phyloP scores from a whole-genome alignment of 2,888 invertebrate genomes.

The Nemurella pictetii region DNA sequence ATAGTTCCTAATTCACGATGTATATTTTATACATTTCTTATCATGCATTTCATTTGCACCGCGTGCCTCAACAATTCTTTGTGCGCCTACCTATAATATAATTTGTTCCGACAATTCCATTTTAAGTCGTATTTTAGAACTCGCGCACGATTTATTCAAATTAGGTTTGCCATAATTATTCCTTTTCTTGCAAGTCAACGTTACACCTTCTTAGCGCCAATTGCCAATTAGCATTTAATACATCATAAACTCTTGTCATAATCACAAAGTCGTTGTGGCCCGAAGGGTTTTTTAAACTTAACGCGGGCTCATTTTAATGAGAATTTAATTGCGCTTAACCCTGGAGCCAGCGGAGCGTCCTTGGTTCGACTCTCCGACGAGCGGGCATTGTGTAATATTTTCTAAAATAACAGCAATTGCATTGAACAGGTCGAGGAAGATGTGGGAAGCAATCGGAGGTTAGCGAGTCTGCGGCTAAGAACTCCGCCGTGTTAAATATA shows the following conservation, averaged over 20 bases:
- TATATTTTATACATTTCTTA: too few relatives aligned
- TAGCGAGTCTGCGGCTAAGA: not conserved
- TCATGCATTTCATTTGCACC: too few relatives aligned
- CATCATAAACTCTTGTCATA: not conserved
- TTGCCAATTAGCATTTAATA: not conserved
- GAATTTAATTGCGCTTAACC: conserved; percentile 9
- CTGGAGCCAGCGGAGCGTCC: not conserved
- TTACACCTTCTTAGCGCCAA: not conserved
- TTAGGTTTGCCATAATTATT: not conserved
- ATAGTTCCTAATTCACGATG: not conserved
- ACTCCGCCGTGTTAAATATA: not conserved
- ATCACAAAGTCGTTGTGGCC: not conserved
- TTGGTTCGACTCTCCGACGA: not conserved
- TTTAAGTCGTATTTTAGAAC: not conserved
- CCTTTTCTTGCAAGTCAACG: not conserved
- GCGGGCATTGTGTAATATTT: not conserved
- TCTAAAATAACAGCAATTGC: not conserved
- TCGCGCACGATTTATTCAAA: not conserved
- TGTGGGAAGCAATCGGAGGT: not conserved
- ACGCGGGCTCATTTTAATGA: not conserved
- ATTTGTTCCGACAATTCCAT: not conserved
- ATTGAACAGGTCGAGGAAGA: not conserved
- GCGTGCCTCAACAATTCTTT: not conserved
- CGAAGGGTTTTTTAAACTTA: not conserved
- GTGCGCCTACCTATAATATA: too few relatives aligned